Evolutionary conservation across 2,888 invertebrate genomes (phyloP), one percentile per base, ranked within the genome.

Genomic region (Macropis europaea): DNA sequence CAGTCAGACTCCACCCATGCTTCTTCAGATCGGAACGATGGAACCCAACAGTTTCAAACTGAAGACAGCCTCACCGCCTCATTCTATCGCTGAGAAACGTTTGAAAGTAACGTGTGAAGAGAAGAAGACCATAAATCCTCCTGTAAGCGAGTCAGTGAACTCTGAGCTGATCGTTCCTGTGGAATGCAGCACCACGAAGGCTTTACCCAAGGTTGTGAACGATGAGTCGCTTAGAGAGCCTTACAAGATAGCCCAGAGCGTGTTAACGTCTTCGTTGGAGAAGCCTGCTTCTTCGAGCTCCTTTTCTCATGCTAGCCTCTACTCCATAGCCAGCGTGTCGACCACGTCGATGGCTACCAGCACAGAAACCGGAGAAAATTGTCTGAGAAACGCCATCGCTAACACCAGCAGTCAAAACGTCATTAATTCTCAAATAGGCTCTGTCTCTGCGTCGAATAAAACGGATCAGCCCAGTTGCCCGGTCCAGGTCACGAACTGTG

Each of bases 1-100:
- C 28, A 90, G 89, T 75, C 90, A 90, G 45, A 90, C 90, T 6
- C 90, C 90, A 2, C 90, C 90, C 19, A 89, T 90, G 90, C 64
- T 90, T 7, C 42, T 90, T 1, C 90, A 90, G 71, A 90, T 90
- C 11, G 90, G 90, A 1, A 45, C 88, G 0, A 89, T 90, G 47
- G 90, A 90, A 42, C 90, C 90, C 0, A 90, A 90, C 28, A 90
- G 86, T 62, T 90, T 90, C 32, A 90, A 89, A 64, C 82, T 89
- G 4, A 89, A 89, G 59, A 76, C 87, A 9, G 42, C 79, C 2
- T 66, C 73, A 3, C 47, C 57, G 3, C 47, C 63, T 9, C 47
- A 76, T 26, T 15, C 66, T 11, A 70, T 75, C 3, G 34, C 63
- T 7, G 78, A 81, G 30, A 81, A 76, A 57, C 73, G 66, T 4